These are phyloP conservation scores for Hermaeophaga mercurialis DNA, from an alignment of 2,888 invertebrate species.

Conservation along the genomic window DNA sequence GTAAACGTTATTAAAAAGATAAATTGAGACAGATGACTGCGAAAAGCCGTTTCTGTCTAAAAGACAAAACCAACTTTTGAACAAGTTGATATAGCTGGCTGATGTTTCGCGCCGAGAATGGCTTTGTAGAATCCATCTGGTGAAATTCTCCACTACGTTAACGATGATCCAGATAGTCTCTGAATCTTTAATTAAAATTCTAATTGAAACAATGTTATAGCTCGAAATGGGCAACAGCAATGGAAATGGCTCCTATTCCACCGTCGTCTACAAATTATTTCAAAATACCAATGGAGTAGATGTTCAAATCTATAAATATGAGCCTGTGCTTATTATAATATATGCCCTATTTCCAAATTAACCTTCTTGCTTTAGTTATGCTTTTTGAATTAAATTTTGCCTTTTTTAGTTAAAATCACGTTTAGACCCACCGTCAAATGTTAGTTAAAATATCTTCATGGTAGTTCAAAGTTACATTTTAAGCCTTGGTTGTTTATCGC, in stretches of 20 bases:
- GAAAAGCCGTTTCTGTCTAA: slow-evolving; percentile 14
- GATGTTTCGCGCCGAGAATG: slow-evolving; percentile 14
- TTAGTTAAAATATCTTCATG: no score
- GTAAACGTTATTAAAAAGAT: slow-evolving; percentile 30
- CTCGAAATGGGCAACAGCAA: slow-evolving; percentile 18
- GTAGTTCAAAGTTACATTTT: no score
- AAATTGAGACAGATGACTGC: slow-evolving; percentile 29
- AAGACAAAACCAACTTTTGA: slow-evolving; percentile 27
- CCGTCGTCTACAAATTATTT: slow-evolving; percentile 6
- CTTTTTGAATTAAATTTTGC: no score
- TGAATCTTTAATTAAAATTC: slow-evolving; percentile 33
- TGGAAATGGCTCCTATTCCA: slow-evolving; percentile 4
- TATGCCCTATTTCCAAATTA: no score
- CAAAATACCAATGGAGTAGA: no score
- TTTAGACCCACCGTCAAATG: no score
- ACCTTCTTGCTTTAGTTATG: no score
- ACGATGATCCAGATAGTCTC: slow-evolving; percentile 29
- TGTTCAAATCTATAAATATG: no score
- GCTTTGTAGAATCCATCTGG: slow-evolving; percentile 24
- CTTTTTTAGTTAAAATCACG: no score
- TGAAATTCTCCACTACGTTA: slow-evolving; percentile 19
- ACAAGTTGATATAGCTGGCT: slow-evolving; percentile 13
- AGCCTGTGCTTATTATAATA: no score
- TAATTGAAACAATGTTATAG: slow-evolving; percentile 32
- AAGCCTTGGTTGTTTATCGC: no score